phyloP scores from a whole-genome alignment of 2,113 vertebrate species.

The Esox niger region DNA sequence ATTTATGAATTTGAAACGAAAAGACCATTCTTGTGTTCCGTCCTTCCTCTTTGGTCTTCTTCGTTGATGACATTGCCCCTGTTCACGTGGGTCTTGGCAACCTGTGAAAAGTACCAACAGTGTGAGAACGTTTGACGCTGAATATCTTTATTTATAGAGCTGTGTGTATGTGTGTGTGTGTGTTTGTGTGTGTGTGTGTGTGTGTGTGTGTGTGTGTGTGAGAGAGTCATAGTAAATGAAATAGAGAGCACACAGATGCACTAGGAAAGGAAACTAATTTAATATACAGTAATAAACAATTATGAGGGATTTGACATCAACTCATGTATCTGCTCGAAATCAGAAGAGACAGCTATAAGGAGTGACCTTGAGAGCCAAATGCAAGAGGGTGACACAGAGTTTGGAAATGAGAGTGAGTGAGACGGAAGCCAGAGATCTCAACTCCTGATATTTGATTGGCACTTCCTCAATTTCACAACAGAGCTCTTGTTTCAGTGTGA shows the following conservation, averaged over 20 bases:
- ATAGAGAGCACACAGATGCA: background rate
- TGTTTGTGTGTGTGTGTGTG: too few species aligned
- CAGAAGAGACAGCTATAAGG: background rate
- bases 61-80: background rate
- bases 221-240: background rate
- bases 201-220: background rate
- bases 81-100: background rate
- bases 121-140: background rate
- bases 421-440: slow-evolving; percentile 27
- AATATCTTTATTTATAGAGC: background rate
- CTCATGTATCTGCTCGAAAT: background rate
- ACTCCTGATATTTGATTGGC: slow-evolving; percentile 32
- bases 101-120: background rate
- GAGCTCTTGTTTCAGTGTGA: slow-evolving; percentile 42
- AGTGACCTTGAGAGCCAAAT: slow-evolving; percentile 1
- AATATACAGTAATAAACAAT: background rate
- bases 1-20: slow-evolving; percentile 3
- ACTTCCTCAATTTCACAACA: slow-evolving; percentile 48
- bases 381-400: background rate
- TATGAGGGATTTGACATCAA: background rate
- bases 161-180: too few species aligned
- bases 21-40: slow-evolving; percentile 35
- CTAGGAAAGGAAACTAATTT: background rate
- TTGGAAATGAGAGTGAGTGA: slow-evolving; percentile 8
- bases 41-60: background rate